Conservation (phyloP, 2,113 vertebrate genomes). For the Fulmarus glacialis region DNA sequence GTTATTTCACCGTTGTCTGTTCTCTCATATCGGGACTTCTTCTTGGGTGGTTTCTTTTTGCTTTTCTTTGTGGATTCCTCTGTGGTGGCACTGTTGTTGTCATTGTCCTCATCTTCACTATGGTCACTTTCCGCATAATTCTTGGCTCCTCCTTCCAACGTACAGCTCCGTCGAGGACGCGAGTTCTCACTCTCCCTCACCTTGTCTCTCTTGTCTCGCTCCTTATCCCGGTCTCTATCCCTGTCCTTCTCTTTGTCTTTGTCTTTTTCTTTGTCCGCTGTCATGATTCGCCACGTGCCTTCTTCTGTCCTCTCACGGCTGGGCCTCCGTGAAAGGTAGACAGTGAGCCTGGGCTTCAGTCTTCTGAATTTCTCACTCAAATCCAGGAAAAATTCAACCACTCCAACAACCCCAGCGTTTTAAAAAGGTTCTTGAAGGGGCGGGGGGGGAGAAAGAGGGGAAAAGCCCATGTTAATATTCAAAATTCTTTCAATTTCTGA, state of each 20-base stretch:
- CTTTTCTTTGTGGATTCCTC: constrained; percentile 94
- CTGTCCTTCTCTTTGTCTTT: constrained; percentile 85
- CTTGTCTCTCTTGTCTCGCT: constrained; percentile 87
- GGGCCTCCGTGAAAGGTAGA: constrained; percentile 99
- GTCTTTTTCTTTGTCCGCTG: constrained; percentile 97
- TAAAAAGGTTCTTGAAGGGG: constrained; percentile 82
- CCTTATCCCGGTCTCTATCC: constrained; percentile 88
- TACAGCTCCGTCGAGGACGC: constrained; percentile 92
- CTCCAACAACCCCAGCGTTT: constrained; percentile 96
- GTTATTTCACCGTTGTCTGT: constrained; percentile 95
- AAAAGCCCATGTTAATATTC: constrained; percentile 3
- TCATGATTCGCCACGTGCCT: constrained; percentile 99
- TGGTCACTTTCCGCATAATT: constrained; percentile 99
- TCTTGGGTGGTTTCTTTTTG: constrained; percentile 96
- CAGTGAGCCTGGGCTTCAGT: constrained; percentile 99
- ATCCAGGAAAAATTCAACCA: constrained; percentile 99
- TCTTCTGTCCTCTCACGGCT: constrained; percentile 99
- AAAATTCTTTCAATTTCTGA: background rate
- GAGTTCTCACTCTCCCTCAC: constrained; percentile 89
- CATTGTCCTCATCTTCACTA: constrained; percentile 96
- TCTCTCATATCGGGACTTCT: constrained; percentile 95
- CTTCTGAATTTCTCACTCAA: constrained; percentile 99
- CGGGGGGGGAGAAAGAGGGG: background rate
- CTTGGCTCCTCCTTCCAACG: constrained; percentile 93
- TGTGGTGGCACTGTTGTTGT: constrained; percentile 86